A percentile compares a stretch with the other conserved stretches of the same genome.
Evolutionary conservation across 2,113 vertebrate genomes (phyloP).

Genomic region (Columba livia): DNA sequence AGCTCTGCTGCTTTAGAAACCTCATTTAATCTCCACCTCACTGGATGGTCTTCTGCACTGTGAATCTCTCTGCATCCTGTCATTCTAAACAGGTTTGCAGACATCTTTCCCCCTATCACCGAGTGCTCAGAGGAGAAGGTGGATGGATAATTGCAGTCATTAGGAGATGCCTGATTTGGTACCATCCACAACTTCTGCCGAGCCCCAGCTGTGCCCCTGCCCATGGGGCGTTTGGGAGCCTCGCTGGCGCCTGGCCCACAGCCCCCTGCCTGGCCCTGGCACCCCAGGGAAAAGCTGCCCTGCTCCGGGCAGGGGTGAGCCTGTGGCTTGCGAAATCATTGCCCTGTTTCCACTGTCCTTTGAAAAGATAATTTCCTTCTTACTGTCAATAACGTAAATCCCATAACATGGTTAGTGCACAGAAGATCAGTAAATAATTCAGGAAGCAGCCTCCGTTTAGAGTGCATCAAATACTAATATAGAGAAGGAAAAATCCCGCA

Average conservation of each 20-base stretch:
- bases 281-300: background rate
- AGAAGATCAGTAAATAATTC: constrained; percentile 54
- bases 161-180: background rate
- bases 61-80: background rate
- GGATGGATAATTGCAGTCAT: background rate
- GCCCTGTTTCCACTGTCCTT: background rate
- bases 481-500: background rate
- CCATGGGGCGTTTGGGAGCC: background rate
- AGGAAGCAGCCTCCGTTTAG: constrained; percentile 26
- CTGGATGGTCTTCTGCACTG: background rate
- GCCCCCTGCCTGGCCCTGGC: background rate
- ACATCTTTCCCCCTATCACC: background rate
- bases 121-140: background rate
- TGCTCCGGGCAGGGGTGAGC: background rate
- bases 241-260: background rate
- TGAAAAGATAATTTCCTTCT: background rate
- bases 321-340: background rate
- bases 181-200: background rate
- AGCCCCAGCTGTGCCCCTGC: background rate
- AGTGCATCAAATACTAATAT: constrained; percentile 46
- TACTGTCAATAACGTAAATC: constrained; percentile 30
- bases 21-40: background rate
- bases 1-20: background rate
- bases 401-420: background rate
- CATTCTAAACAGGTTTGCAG: background rate